A percentile compares a stretch with the other conserved stretches of the same genome.
These are phyloP conservation scores for Macaria liturata DNA, from an alignment of 2,888 invertebrate genomes.

Conservation along the genomic window DNA sequence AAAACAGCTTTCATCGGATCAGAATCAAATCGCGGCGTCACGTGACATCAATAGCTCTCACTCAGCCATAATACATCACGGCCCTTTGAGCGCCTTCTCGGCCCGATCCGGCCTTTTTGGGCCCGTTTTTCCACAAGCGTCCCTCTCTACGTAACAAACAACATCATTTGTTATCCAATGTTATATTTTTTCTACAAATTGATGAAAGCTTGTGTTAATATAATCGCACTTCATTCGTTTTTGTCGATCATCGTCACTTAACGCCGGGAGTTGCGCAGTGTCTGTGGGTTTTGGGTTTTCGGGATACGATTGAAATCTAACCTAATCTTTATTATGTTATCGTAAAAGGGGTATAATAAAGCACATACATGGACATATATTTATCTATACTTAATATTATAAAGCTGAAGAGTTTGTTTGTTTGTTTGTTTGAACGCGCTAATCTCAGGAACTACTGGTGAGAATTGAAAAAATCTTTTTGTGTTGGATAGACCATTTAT, in stretches of 20 bases:
- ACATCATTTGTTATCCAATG: slow-evolving; percentile 81
- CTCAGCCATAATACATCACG: slow-evolving; percentile 58
- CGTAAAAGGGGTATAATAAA: too few species aligned
- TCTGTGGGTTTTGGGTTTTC: slow-evolving; percentile 28
- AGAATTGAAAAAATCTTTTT: too few species aligned
- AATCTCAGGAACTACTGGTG: too few species aligned
- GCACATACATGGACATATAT: too few species aligned
- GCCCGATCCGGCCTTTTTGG: slow-evolving; percentile 42
- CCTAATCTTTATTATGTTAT: too few species aligned
- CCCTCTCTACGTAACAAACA: slow-evolving; percentile 66
- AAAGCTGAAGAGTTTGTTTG: too few species aligned
- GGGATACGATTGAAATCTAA: not conserved
- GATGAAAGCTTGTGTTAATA: slow-evolving; percentile 79
- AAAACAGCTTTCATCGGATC: slow-evolving; percentile 32
- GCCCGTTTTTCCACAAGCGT: slow-evolving; percentile 54
- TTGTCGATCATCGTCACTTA: slow-evolving; percentile 83
- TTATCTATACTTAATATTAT: too few species aligned
- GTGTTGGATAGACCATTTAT: too few species aligned
- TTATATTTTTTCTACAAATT: slow-evolving; percentile 71
- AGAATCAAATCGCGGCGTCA: slow-evolving; percentile 56
- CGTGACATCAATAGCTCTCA: slow-evolving; percentile 60
- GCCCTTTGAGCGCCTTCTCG: slow-evolving; percentile 29
- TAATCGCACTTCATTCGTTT: slow-evolving; percentile 81
- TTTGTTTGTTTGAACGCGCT: too few species aligned
- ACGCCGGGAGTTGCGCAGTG: slow-evolving; percentile 52